Percentiles rank a stretch among this genome's conserved stretches.
Evolutionary conservation across 1,140 invertebrate species (phyloP).

Genomic region (Oryzaephilus surinamensis): DNA sequence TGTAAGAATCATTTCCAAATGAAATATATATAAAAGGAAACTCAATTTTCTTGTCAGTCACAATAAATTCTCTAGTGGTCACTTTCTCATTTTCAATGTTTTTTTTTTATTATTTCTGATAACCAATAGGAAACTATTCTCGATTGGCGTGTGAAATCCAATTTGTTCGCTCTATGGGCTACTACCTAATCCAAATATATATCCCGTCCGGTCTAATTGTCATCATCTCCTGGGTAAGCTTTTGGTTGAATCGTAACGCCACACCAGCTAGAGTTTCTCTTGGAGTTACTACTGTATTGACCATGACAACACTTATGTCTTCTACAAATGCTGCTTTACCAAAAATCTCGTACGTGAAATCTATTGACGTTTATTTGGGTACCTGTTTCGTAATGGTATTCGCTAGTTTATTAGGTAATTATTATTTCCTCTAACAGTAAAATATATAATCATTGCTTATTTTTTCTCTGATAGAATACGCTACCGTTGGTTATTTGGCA

Average conservation of each 20-base stretch:
- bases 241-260: slow-evolving; percentile 81
- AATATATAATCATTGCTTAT: neutral
- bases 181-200: slow-evolving; percentile 99
- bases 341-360: slow-evolving; percentile 97
- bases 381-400: slow-evolving; percentile 98
- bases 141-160: slow-evolving; percentile 94
- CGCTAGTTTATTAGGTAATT: slow-evolving; percentile 77
- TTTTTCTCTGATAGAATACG: slow-evolving; percentile 81
- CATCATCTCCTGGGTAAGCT: slow-evolving; percentile 95
- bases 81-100: too few relatives aligned
- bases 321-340: slow-evolving; percentile 95
- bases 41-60: too few relatives aligned
- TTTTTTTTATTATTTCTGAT: neutral
- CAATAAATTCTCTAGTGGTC: too few relatives aligned
- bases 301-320: slow-evolving; percentile 98
- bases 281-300: slow-evolving; percentile 94
- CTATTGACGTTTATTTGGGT: slow-evolving; percentile 95
- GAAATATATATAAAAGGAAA: too few relatives aligned
- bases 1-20: too few relatives aligned
- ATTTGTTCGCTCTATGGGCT: slow-evolving; percentile 95
- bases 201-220: slow-evolving; percentile 97
- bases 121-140: slow-evolving; percentile 86
- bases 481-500: slow-evolving; percentile 89
- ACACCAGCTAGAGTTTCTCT: slow-evolving; percentile 93
- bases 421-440: neutral